phyloP scores from a whole-genome alignment of 2,888 invertebrate genomes.

The Formica aserva region DNA sequence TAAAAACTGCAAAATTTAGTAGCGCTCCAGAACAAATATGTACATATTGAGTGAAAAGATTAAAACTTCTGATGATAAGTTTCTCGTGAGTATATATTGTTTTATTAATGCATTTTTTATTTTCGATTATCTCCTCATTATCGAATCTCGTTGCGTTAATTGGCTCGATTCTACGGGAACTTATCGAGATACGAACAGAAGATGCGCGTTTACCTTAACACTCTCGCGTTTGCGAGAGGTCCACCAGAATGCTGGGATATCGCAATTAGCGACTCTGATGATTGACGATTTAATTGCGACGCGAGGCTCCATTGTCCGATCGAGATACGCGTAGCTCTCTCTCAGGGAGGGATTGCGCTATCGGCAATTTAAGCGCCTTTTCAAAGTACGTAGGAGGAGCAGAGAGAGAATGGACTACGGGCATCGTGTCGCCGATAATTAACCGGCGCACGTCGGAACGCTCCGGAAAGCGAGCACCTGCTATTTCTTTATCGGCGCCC shows the following conservation, averaged over 20 bases:
- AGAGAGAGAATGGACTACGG: not conserved
- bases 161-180: not conserved
- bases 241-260: not conserved
- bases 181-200: not conserved
- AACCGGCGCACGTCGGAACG: slow-evolving; percentile 50
- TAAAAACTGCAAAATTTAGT: not conserved
- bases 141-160: not conserved
- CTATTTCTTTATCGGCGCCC: slow-evolving; percentile 58
- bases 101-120: not conserved
- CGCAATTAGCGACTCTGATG: slow-evolving; percentile 15
- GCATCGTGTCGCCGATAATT: slow-evolving; percentile 60
- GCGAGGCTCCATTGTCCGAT: slow-evolving; percentile 30
- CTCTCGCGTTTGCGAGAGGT: not conserved
- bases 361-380: slow-evolving; percentile 62
- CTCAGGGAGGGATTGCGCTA: slow-evolving; percentile 36
- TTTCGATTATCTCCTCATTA: not conserved
- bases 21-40: not conserved
- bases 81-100: not conserved
- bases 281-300: slow-evolving; percentile 57
- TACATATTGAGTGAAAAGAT: not conserved
- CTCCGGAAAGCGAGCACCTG: slow-evolving; percentile 44
- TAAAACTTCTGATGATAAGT: not conserved
- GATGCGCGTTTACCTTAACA: not conserved
- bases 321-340: slow-evolving; percentile 40
- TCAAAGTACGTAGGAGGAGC: not conserved